Evolutionary conservation across 23 tunicate species (phyloP).

Genomic region (Halocynthia aurantium): DNA sequence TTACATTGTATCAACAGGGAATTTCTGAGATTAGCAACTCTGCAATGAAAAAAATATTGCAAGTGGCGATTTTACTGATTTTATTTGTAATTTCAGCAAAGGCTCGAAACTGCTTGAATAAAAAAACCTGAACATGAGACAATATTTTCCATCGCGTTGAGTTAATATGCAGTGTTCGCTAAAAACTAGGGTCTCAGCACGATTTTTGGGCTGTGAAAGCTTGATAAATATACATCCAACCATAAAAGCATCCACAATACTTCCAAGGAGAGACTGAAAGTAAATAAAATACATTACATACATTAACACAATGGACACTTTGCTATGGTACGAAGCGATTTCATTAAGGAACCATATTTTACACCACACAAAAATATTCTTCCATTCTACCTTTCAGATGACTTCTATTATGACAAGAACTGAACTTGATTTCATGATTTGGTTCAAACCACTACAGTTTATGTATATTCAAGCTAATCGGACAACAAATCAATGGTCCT

Average conservation of each 20-base stretch:
- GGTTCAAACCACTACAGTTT: no score
- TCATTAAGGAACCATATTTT: no score
- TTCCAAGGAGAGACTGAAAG: slow-evolving; percentile 74
- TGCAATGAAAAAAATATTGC: neutral
- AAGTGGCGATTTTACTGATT: neutral
- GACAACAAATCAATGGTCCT: no score
- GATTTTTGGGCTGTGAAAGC: slow-evolving; percentile 94
- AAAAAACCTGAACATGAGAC: slow-evolving; percentile 76
- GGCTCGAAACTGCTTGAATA: neutral
- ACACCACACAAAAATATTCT: no score
- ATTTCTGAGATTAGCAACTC: slow-evolving; percentile 93
- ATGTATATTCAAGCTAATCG: no score
- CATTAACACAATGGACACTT: no score
- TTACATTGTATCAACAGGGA: slow-evolving; percentile 89
- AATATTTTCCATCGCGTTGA: slow-evolving; percentile 77
- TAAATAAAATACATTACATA: neutral
- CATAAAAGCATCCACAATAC: slow-evolving; percentile 96
- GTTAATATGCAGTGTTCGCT: slow-evolving; percentile 83
- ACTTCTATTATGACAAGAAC: no score
- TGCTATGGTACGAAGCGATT: no score
- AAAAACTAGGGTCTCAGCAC: slow-evolving; percentile 91
- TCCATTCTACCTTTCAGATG: no score
- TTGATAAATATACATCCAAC: slow-evolving; percentile 96
- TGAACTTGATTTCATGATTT: no score
- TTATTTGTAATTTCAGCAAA: neutral